A percentile compares a stretch with the other conserved stretches of the same genome.
Conservation (phyloP, 2,797 vertebrate species). For the Zenarchopterus dispar region DNA sequence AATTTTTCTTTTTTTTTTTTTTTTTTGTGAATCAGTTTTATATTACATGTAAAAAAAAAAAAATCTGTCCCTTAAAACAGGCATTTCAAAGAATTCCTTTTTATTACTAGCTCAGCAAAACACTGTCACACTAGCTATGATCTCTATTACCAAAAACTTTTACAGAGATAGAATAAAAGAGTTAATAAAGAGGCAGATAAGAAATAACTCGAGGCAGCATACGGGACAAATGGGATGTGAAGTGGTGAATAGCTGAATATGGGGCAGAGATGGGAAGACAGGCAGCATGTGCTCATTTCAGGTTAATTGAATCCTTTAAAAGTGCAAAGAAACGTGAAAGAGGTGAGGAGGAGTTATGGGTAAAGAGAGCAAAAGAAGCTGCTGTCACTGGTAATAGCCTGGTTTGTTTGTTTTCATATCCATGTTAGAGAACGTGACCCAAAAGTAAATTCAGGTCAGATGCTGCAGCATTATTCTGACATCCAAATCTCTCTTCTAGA, state of each 20-base stretch:
- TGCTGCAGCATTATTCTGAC: constrained; percentile 43
- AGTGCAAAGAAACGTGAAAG: constrained; percentile 63
- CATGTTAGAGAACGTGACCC: constrained; percentile 60
- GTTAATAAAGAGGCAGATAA: constrained; percentile 30
- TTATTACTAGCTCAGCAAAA: constrained; percentile 5
- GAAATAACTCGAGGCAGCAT: constrained; percentile 33
- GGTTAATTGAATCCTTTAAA: constrained; percentile 77
- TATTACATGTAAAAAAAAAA: neutral
- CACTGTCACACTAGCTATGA: neutral
- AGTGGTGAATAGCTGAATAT: constrained; percentile 44
- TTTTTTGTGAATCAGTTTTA: no score
- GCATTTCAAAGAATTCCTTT: neutral
- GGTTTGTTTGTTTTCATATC: constrained; percentile 75
- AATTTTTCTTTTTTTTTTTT: no score
- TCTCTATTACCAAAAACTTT: constrained; percentile 27
- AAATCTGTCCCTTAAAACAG: constrained; percentile 2
- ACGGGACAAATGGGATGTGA: constrained; percentile 32
- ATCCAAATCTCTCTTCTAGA: constrained; percentile 36
- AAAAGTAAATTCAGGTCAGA: constrained; percentile 58
- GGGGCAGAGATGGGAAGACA: constrained; percentile 45
- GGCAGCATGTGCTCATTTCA: constrained; percentile 63
- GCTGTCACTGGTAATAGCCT: constrained; percentile 57
- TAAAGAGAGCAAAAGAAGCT: constrained; percentile 39
- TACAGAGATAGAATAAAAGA: constrained; percentile 19
- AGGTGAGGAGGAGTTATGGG: constrained; percentile 40